Evolutionary conservation across 2,113 vertebrate species (phyloP).

Genomic region (Podocnemis expansa): DNA sequence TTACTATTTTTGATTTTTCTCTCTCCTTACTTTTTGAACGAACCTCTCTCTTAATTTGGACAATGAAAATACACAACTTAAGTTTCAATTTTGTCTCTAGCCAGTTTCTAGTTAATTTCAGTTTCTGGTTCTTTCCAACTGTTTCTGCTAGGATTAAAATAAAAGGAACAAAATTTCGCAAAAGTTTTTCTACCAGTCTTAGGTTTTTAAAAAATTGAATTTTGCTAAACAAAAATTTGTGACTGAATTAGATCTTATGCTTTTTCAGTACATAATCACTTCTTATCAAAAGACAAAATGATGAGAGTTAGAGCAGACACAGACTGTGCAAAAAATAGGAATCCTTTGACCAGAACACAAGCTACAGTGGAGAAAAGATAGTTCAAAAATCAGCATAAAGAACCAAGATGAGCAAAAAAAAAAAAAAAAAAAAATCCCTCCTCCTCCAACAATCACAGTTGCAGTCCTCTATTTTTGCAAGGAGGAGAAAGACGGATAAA

Average conservation of each 20-base stretch:
- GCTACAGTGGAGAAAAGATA: not conserved
- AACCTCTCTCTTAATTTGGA: not conserved
- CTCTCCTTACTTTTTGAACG: not conserved
- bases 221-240: not conserved
- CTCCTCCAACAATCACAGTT: not conserved
- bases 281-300: not conserved
- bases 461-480: not conserved
- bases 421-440: too few relatives aligned
- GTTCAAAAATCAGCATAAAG: not conserved
- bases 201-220: not conserved
- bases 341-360: not conserved
- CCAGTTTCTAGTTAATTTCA: not conserved
- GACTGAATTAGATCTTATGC: not conserved
- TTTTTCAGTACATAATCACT: not conserved
- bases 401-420: fast-evolving
- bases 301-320: not conserved
- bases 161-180: not conserved
- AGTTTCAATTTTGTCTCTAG: not conserved
- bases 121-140: not conserved
- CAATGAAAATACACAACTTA: not conserved
- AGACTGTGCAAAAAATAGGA: not conserved
- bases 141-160: not conserved
- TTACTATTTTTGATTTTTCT: not conserved
- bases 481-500: not conserved
- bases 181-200: not conserved